Evolutionary conservation across 2,797 vertebrate genomes (phyloP), one percentile per base, ranked within the genome.

Genomic region (Paedocypris micromegethes): DNA sequence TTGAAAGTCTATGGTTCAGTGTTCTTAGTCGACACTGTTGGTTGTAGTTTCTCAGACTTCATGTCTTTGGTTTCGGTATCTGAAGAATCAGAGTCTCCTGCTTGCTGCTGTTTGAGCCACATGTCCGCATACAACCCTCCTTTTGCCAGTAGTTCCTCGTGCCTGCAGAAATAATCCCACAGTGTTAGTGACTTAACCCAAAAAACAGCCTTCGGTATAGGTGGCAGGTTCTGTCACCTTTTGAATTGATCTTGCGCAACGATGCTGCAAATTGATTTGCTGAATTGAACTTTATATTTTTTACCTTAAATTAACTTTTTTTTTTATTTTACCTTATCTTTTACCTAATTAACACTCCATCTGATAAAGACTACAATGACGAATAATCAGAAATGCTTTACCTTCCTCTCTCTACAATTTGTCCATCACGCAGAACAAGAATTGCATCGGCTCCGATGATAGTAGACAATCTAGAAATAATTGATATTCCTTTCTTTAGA

Each of bases 371-470:
- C 23, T 23, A 23, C 1, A 23, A 23, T 23, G 23, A 23, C 23
- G 23, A 23, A 23, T 23, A 23, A 23, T 23, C 23, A 23, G 23
- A 23, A 23, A 23, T 23, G 1, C 23, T 23, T 23, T 77, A 98
- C 96, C 92, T 83, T 79, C 97, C 97, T 46, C 89, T 85, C 72
- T 98, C 97, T 0, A 84, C 86, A 0, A 99, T 90, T 63, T 75
- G 83, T 6, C 96, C 94, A 0, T 96, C 90, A 2, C 80, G 91
- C 66, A 99, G 80, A 40, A 99, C 94, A 9, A 98, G 88, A 74
- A 99, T 98, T 84, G 94, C 93, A 80, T 99, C 94, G 7, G 95
- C 93, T 2, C 71, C 86, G 0, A 97, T 92, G 69, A 99, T 89
- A 0, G 97, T 99, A 9, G 97, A 98, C 60, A 98, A 86, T 81